A percentile compares a stretch with the other conserved stretches of the same genome.
These are phyloP conservation scores for Cephalopterus ornatus DNA, from an alignment of 2,113 vertebrate species.

Conservation along the genomic window DNA sequence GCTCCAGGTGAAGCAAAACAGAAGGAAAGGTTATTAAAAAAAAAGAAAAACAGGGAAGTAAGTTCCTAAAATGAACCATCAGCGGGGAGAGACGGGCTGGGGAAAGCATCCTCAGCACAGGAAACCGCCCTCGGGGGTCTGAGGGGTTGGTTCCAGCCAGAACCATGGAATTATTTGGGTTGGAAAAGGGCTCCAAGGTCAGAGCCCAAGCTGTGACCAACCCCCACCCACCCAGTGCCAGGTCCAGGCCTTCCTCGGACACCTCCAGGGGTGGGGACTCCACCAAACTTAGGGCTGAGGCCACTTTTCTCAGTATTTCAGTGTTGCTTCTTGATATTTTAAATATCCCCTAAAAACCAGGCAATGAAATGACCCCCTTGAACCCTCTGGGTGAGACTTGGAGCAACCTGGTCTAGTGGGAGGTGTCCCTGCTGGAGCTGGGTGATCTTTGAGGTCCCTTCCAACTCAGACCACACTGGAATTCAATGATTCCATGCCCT, in stretches of 20 bases:
- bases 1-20: not conserved
- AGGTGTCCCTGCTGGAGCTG: not conserved
- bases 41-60: not conserved
- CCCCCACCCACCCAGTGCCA: not conserved
- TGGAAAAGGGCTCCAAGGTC: not conserved
- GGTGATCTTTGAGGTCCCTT: not conserved
- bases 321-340: not conserved
- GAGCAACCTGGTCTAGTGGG: fast-evolving
- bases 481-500: fast-evolving
- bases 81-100: not conserved
- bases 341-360: not conserved
- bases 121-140: not conserved
- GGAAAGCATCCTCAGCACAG: not conserved
- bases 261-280: not conserved
- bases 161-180: not conserved
- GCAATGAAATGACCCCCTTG: not conserved
- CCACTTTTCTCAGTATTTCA: not conserved
- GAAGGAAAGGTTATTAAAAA: not conserved
- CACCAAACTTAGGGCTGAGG: not conserved
- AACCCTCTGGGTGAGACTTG: not conserved
- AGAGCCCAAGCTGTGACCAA: not conserved
- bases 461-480: not conserved
- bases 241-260: not conserved
- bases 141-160: not conserved
- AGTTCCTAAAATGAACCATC: fast-evolving